phyloP scores from a whole-genome alignment of 2,797 vertebrate genomes.

The Malacoraja senta region DNA sequence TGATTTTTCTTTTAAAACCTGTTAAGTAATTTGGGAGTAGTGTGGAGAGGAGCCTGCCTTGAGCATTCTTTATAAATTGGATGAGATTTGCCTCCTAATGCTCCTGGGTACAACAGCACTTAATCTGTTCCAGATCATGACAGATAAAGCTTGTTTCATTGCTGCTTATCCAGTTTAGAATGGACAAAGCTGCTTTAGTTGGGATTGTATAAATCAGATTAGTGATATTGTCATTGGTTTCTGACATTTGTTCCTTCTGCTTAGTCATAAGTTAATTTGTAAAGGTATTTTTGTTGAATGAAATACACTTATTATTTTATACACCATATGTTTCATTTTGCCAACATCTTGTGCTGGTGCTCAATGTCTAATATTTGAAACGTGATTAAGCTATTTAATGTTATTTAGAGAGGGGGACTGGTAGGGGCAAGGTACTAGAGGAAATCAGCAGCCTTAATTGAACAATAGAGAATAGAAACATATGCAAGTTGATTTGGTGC shows the following conservation, averaged over 20 bases:
- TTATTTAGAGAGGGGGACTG: neutral
- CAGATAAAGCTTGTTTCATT: slow-evolving; percentile 33
- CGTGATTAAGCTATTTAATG: neutral
- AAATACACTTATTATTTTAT: neutral
- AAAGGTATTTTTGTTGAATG: neutral
- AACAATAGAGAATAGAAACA: neutral
- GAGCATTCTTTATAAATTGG: neutral
- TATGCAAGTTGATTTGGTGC: neutral
- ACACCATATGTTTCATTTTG: neutral
- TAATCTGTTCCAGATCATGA: slow-evolving; percentile 32
- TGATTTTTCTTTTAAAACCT: neutral
- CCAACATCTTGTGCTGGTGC: neutral
- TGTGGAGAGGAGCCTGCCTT: neutral
- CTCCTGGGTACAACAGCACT: neutral
- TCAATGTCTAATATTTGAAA: neutral
- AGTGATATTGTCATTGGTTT: neutral
- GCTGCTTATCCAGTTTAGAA: slow-evolving; percentile 34
- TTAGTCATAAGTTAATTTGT: neutral
- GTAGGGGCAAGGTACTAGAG: neutral
- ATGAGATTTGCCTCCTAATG: neutral
- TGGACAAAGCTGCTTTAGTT: slow-evolving; percentile 34
- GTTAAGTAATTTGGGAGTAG: neutral
- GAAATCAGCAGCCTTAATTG: neutral
- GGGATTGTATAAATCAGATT: slow-evolving; percentile 32
- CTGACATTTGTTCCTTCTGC: neutral